phyloP scores from a whole-genome alignment of 2,113 vertebrate genomes.

The Tapirus terrestris region DNA sequence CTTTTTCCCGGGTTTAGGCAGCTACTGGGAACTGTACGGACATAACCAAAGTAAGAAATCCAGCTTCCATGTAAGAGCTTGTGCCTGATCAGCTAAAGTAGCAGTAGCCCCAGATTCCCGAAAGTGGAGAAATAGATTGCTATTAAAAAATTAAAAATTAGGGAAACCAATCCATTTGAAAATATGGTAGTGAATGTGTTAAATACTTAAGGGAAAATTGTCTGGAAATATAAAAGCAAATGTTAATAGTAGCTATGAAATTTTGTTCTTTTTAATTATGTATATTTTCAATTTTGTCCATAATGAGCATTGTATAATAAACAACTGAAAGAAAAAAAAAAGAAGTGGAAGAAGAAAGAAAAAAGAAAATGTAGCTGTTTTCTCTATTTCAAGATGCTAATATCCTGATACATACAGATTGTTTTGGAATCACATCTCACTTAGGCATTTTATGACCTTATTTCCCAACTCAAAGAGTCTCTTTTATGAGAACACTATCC shows the following conservation, averaged over 20 bases:
- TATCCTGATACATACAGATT: neutral
- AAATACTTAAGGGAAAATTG: neutral
- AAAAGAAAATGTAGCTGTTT: neutral
- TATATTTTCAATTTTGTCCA: neutral
- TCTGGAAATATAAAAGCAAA: neutral
- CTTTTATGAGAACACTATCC: neutral
- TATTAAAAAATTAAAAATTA: neutral
- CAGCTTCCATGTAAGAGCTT: no score
- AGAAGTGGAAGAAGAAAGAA: fast-evolving
- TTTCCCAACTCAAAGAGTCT: neutral
- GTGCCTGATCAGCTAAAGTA: neutral
- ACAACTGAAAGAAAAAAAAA: neutral
- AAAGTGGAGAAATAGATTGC: neutral
- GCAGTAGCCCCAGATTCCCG: neutral
- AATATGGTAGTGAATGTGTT: neutral
- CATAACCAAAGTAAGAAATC: neutral
- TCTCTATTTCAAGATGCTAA: neutral
- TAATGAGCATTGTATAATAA: neutral
- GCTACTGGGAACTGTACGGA: neutral
- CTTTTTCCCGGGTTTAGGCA: neutral
- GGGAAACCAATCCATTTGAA: neutral
- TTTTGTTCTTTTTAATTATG: neutral
- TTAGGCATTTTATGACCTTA: neutral
- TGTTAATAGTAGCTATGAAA: neutral
- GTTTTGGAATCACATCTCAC: neutral